These are phyloP conservation scores for Dunckerocampus dactyliophorus DNA, from an alignment of 2,113 vertebrate genomes.

Conservation along the genomic window DNA sequence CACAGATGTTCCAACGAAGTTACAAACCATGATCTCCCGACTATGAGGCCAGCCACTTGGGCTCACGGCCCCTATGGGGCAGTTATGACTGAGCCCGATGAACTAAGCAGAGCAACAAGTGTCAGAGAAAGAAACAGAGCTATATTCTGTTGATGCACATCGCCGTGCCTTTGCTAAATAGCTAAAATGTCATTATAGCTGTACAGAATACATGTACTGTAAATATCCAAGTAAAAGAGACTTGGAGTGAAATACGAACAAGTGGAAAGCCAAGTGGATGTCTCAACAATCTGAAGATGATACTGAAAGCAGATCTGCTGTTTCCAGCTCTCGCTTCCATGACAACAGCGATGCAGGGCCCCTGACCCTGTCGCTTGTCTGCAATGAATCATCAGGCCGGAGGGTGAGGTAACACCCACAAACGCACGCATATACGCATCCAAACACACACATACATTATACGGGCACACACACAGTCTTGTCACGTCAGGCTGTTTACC, in stretches of 20 bases:
- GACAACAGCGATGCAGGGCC: conserved; percentile 56
- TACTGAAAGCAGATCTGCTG: conserved; percentile 61
- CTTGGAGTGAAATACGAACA: not conserved
- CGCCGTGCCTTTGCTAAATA: no score
- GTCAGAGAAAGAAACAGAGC: no score
- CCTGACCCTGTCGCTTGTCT: conserved; percentile 41
- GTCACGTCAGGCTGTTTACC: not conserved
- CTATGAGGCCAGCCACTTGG: no score
- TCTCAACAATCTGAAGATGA: conserved; percentile 55
- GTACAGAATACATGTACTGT: no score
- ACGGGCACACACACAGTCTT: not conserved
- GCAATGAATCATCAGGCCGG: conserved; percentile 60
- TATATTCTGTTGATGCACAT: no score
- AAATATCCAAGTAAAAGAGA: not conserved
- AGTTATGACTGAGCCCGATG: no score
- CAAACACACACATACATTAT: conserved; percentile 13
- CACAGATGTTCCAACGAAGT: no score
- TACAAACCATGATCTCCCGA: no score
- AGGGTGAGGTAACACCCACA: conserved; percentile 49
- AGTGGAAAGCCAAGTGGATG: conserved; percentile 9
- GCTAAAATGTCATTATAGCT: no score
- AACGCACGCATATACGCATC: conserved; percentile 32
- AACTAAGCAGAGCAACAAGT: no score
- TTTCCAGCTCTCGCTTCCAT: conserved; percentile 60
- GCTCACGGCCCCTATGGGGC: no score